These are phyloP conservation scores for Ischnus inquisitorius DNA, from an alignment of 2,888 invertebrate genomes.

Conservation along the genomic window DNA sequence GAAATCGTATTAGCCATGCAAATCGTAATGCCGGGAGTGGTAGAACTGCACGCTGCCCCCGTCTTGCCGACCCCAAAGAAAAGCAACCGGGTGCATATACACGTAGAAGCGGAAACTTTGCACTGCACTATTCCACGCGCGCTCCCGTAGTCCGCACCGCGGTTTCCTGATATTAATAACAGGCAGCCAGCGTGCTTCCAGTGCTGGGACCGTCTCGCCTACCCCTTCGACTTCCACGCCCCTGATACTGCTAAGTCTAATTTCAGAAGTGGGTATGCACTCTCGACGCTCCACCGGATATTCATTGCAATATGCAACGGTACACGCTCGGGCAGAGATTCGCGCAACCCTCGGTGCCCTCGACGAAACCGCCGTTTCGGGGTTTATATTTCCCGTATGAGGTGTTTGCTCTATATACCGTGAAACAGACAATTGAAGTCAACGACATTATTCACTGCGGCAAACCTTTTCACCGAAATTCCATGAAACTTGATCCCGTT, in stretches of 20 bases:
- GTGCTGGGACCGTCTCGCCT: slow-evolving; percentile 20
- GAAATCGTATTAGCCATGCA: slow-evolving; percentile 74
- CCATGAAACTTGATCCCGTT: background rate
- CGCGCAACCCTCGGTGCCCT: slow-evolving; percentile 31
- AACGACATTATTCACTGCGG: background rate
- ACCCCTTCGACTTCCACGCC: slow-evolving; percentile 10
- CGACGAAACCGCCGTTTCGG: slow-evolving; percentile 12
- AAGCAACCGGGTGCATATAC: slow-evolving; percentile 1
- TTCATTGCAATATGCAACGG: slow-evolving; percentile 68
- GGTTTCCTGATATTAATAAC: slow-evolving; percentile 77
- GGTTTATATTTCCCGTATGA: slow-evolving; percentile 12
- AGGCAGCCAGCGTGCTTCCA: slow-evolving; percentile 46
- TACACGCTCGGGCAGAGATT: slow-evolving; percentile 52
- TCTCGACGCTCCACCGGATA: slow-evolving; percentile 58
- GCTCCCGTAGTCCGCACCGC: slow-evolving; percentile 60
- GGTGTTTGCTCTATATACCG: background rate
- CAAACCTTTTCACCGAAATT: background rate
- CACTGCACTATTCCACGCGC: slow-evolving; percentile 66
- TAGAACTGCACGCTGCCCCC: background rate
- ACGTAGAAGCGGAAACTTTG: slow-evolving; percentile 58
- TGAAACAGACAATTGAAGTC: background rate
- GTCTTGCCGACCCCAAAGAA: background rate
- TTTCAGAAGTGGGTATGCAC: slow-evolving; percentile 72
- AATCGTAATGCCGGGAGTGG: slow-evolving; percentile 68
- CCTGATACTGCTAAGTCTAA: slow-evolving; percentile 76